A percentile compares a stretch with the other conserved stretches of the same genome.
phyloP scores from a whole-genome alignment of 2,113 vertebrate genomes.

The Zootoca vivipara region DNA sequence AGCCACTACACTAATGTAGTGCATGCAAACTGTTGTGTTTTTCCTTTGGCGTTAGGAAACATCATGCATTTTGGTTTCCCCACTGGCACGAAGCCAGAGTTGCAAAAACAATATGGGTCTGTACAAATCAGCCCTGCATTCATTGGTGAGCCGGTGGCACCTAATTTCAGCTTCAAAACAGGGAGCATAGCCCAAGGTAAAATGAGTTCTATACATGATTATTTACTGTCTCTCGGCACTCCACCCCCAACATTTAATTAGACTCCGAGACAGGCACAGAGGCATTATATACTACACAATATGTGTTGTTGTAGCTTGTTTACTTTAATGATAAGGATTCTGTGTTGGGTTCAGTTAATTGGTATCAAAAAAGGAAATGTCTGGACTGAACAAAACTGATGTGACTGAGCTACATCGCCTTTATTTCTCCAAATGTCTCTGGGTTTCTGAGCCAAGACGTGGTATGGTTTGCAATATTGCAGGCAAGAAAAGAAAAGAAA shows the following conservation, averaged over 20 bases:
- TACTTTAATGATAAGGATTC: constrained; percentile 68
- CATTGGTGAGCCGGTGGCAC: constrained; percentile 59
- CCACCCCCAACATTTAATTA: constrained; percentile 51
- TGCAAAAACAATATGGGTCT: constrained; percentile 32
- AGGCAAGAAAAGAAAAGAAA: constrained; percentile 28
- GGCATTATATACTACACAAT: constrained; percentile 58
- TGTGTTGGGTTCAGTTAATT: constrained; percentile 74
- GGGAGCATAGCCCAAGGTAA: constrained; percentile 14
- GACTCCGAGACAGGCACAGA: constrained; percentile 62
- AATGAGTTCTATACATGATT: not conserved
- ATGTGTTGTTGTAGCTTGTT: constrained; percentile 63
- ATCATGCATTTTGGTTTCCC: not conserved
- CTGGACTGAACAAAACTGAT: constrained; percentile 68
- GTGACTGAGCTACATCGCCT: constrained; percentile 64
- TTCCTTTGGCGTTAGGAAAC: constrained; percentile 16
- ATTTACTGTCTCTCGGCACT: not conserved
- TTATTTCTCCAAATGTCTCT: constrained; percentile 63
- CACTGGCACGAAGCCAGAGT: constrained; percentile 23
- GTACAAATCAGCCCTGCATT: constrained; percentile 26
- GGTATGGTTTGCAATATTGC: constrained; percentile 41
- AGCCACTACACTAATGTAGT: not conserved
- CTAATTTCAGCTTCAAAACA: constrained; percentile 41
- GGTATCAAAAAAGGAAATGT: constrained; percentile 70
- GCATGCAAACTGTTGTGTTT: not conserved
- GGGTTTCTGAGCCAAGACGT: constrained; percentile 65